Conservation (phyloP, 2,797 vertebrate species). For the Anguilla pacifica region DNA sequence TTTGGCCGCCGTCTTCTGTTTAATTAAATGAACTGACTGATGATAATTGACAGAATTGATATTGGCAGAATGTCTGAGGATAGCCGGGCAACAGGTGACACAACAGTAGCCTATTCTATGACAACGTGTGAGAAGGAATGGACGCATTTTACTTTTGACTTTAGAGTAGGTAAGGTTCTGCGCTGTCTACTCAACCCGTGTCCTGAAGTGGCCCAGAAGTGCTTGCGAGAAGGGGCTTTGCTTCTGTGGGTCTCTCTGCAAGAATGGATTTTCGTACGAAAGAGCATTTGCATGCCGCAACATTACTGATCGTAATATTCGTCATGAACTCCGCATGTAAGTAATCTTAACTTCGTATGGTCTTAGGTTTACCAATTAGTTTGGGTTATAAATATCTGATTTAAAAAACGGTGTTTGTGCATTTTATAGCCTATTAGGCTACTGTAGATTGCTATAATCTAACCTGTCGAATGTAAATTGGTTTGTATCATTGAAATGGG, state of each 20-base stretch:
- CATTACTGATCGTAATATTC: slow-evolving; percentile 39
- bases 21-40: neutral
- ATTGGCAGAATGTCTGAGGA: neutral
- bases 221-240: slow-evolving; percentile 40
- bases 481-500: neutral
- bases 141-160: neutral
- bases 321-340: slow-evolving; percentile 55
- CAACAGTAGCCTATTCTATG: neutral
- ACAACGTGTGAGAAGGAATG: neutral
- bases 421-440: neutral
- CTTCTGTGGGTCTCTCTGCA: slow-evolving; percentile 57
- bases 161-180: neutral
- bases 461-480: no score
- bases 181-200: neutral
- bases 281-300: slow-evolving; percentile 53
- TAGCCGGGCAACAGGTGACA: neutral
- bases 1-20: neutral
- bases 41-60: neutral
- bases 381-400: no score
- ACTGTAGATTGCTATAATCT: no score
- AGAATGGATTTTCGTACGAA: slow-evolving; percentile 71
- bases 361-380: no score
- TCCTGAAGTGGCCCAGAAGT: slow-evolving; percentile 25
- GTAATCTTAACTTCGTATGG: slow-evolving; percentile 33
- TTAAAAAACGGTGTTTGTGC: neutral